Conservation (phyloP, 2,888 invertebrate species). For the Dryadula phaetusa region DNA sequence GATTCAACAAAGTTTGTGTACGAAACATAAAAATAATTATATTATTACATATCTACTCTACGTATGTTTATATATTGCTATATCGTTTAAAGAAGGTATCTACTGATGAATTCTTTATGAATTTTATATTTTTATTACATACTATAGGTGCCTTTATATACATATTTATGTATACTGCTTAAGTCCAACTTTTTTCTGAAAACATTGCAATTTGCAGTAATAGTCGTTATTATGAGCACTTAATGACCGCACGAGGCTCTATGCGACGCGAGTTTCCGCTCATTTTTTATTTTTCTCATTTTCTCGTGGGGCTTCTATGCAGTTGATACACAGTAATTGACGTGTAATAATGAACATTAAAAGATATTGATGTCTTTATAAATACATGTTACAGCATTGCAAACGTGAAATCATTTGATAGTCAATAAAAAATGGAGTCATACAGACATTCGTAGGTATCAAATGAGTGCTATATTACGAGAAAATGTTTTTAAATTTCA, state of each 20-base stretch:
- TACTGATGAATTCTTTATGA: not conserved
- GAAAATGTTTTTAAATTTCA: not conserved
- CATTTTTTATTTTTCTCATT: constrained; percentile 42
- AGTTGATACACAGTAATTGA: constrained; percentile 40
- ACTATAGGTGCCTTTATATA: not conserved
- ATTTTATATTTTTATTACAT: not conserved
- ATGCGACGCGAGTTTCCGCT: constrained; percentile 43
- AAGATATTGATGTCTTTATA: constrained; percentile 43
- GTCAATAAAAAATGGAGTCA: not conserved
- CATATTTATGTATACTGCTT: constrained; percentile 11
- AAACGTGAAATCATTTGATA: not conserved
- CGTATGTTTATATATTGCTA: not conserved
- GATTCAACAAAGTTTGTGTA: not conserved
- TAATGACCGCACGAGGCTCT: constrained; percentile 43
- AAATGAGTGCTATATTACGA: not conserved
- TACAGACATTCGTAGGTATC: not conserved
- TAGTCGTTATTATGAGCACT: constrained; percentile 42
- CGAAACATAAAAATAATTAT: not conserved
- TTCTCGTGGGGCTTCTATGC: constrained; percentile 36
- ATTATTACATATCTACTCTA: not conserved
- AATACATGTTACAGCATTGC: constrained; percentile 25
- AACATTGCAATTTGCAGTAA: constrained; percentile 42
- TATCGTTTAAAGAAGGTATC: not conserved
- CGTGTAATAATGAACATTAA: constrained; percentile 38
- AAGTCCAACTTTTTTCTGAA: constrained; percentile 26